Evolutionary conservation across 1,140 invertebrate genomes (phyloP).

Genomic region (Stratiolaelaps scimitus): DNA sequence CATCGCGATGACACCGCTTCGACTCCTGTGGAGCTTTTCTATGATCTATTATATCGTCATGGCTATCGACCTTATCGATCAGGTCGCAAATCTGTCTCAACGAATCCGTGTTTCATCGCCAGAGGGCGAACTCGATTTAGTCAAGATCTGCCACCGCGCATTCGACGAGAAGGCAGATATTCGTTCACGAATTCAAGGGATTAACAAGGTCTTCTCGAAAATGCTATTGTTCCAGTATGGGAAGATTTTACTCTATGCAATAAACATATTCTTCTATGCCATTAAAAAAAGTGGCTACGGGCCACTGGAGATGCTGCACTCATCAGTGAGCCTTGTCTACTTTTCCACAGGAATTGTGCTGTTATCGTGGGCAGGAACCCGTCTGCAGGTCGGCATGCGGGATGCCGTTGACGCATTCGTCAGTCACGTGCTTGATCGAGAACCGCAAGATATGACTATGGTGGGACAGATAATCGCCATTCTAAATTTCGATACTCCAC

Average conservation of each 20-base stretch:
- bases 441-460: neutral
- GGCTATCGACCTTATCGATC: neutral
- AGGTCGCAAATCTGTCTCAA: neutral
- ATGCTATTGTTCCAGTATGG: neutral
- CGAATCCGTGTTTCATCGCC: neutral
- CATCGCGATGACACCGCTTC: neutral
- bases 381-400: neutral
- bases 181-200: neutral
- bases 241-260: neutral
- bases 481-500: neutral
- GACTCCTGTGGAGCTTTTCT: neutral
- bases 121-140: neutral
- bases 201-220: slow-evolving; percentile 11
- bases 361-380: neutral
- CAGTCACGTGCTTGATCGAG: neutral
- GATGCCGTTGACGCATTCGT: neutral
- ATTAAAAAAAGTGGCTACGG: neutral
- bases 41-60: neutral
- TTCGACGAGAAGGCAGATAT: neutral
- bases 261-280: slow-evolving; percentile 15
- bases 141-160: neutral
- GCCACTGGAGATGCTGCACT: neutral
- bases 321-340: neutral
- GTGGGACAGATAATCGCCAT: neutral
- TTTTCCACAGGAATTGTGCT: neutral